Evolutionary conservation across 2,888 invertebrate species (phyloP), one percentile per base, ranked within the genome.

Genomic region (Limenitis camilla): DNA sequence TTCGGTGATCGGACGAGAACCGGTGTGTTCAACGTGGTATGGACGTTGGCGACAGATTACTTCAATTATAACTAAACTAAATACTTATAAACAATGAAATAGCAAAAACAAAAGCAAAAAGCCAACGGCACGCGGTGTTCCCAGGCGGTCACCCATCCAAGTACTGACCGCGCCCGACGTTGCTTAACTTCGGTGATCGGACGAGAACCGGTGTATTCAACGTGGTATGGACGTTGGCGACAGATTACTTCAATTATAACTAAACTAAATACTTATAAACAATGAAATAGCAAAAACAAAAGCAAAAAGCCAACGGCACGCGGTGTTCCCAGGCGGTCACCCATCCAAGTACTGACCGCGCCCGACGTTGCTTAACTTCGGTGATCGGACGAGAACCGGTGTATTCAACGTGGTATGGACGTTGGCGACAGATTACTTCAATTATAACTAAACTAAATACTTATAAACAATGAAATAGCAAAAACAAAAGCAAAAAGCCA

Each of bases 101-200:
- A n/a, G n/a, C n/a, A n/a, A n/a, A n/a, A n/a, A n/a, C n/a, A n/a
- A n/a, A n/a, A n/a, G n/a, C n/a, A 59, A 56, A 53, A 46, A 36
- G 50, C 48, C 55, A 58, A 58, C 53, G 45, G 43, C 58, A 58
- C 60, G 56, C 63, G 68, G 71, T 72, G 71, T 72, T 72, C 72
- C 72, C 74, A 73, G 70, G 72, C 71, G 74, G 71, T 72, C 72
- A 72, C 71, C 72, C 71, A 72, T 73, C 65, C 62, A 64, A 64
- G 64, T 63, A 65, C 65, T 61, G 61, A 72, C 68, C 71, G 64
- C 71, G 73, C 71, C 71, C 71, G 69, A 71, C 64, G 72, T 70
- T 71, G 71, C 68, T 63, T 65, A 63, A 62, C 61, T 65, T 61
- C 62, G 62, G 62, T 61, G 63, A 62, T 61, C 62, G 62, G 61